Conservation (phyloP, 2,888 invertebrate species). For the Acanthosepion lycidas region DNA sequence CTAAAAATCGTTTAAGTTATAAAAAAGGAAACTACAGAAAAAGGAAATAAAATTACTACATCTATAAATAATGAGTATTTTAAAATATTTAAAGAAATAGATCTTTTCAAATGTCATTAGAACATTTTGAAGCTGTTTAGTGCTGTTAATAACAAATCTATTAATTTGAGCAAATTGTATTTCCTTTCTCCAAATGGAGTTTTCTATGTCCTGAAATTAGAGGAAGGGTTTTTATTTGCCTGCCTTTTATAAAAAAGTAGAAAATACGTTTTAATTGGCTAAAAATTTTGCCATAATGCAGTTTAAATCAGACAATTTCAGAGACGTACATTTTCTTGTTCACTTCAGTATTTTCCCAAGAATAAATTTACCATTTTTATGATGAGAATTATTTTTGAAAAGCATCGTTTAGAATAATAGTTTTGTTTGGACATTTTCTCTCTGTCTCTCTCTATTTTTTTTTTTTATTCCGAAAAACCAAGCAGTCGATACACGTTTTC, state of each 20-base stretch:
- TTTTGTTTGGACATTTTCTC: no score
- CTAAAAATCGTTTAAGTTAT: no score
- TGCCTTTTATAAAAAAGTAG: constrained; percentile 21
- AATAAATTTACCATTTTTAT: neutral
- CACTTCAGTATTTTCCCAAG: neutral
- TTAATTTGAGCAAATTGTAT: neutral
- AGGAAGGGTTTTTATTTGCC: neutral
- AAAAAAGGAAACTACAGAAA: no score
- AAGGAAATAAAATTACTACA: no score
- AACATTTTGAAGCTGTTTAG: constrained; percentile 4
- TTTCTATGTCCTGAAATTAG: neutral
- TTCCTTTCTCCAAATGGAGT: neutral
- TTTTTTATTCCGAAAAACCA: no score
- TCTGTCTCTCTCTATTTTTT: no score
- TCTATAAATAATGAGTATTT: no score
- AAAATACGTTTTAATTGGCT: neutral
- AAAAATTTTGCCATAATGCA: neutral
- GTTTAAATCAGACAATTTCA: neutral
- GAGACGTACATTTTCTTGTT: neutral
- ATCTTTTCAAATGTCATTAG: neutral
- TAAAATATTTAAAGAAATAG: no score
- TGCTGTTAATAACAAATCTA: neutral
- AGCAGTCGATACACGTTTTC: no score
- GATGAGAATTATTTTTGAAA: no score
- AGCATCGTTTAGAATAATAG: no score